Conservation (phyloP, 2,888 invertebrate species). For the Buathra laborator region DNA sequence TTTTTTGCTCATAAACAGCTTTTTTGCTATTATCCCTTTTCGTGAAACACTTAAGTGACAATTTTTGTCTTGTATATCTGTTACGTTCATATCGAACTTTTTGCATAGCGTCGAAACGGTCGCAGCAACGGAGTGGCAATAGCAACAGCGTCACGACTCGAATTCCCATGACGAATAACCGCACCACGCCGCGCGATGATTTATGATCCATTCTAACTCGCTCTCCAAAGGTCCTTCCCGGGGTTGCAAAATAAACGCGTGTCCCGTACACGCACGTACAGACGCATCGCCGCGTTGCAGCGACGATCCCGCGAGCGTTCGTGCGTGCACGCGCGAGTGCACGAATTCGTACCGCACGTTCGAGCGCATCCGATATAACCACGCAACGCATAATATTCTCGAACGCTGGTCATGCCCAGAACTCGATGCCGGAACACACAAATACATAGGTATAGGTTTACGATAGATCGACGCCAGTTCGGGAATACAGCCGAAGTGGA, state of each 20-base stretch:
- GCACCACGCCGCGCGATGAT: conserved; percentile 46
- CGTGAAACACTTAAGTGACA: not conserved
- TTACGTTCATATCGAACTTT: not conserved
- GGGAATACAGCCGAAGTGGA: conserved; percentile 8
- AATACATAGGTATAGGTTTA: conserved; percentile 11
- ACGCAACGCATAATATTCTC: conserved; percentile 39
- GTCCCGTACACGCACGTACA: conserved; percentile 29
- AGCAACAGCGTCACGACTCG: conserved; percentile 23
- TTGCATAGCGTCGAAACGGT: conserved; percentile 13
- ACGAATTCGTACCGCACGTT: conserved; percentile 45
- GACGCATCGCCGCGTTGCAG: conserved; percentile 14
- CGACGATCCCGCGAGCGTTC: conserved; percentile 49
- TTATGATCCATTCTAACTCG: conserved; percentile 50
- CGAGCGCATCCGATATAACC: conserved; percentile 10
- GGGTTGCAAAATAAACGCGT: conserved; percentile 33
- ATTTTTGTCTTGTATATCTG: not conserved
- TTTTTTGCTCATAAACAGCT: not conserved
- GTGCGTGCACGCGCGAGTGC: conserved; percentile 44
- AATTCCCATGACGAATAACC: conserved; percentile 58
- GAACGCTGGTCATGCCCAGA: not conserved
- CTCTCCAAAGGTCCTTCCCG: conserved; percentile 7
- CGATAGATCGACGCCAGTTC: not conserved
- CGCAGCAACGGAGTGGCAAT: conserved; percentile 16
- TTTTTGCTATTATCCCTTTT: no score
- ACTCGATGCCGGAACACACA: conserved; percentile 5